Evolutionary conservation across 2,888 invertebrate species (phyloP).

Genomic region (Drosophila monieri): DNA sequence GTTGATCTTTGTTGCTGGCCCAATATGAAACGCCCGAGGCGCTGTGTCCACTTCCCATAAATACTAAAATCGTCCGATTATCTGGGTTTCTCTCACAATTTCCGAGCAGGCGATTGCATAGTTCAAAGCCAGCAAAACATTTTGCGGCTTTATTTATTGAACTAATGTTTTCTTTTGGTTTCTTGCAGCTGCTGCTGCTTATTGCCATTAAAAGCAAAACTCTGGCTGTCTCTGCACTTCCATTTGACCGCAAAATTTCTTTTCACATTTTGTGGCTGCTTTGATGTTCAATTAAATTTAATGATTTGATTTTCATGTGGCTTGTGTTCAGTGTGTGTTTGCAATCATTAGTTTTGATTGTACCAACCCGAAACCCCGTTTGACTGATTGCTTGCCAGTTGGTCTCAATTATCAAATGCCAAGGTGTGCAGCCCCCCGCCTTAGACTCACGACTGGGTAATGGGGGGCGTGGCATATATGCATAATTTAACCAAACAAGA

Average conservation of each 20-base stretch:
- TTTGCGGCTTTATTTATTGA: conserved; percentile 43
- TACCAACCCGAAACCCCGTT: conserved; percentile 2
- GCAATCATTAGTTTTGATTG: conserved; percentile 28
- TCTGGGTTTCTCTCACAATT: conserved; percentile 19
- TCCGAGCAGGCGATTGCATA: conserved; percentile 27
- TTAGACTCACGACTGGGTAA: conserved; percentile 10
- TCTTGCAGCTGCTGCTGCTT: conserved; percentile 17
- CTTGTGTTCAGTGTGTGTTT: conserved; percentile 10
- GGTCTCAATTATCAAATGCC: conserved; percentile 41
- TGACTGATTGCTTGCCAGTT: conserved; percentile 8
- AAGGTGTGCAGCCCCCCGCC: conserved; percentile 35
- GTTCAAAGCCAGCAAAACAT: conserved; percentile 13
- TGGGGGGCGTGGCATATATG: conserved; percentile 63
- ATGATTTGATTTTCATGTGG: conserved; percentile 25
- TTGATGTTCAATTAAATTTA: conserved; percentile 27
- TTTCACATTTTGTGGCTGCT: conserved; percentile 21
- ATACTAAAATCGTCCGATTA: conserved; percentile 25
- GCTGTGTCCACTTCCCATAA: conserved; percentile 15
- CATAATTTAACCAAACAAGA: conserved; percentile 76
- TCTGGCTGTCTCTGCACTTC: conserved; percentile 20
- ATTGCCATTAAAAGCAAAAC: conserved; percentile 5
- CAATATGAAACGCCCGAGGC: conserved; percentile 4
- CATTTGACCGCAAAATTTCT: conserved; percentile 28
- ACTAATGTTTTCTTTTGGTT: conserved; percentile 40
- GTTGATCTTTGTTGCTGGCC: conserved; percentile 16